These are phyloP conservation scores for Nipponacmea schrenckii DNA, from an alignment of 2,888 invertebrate species.

Conservation along the genomic window DNA sequence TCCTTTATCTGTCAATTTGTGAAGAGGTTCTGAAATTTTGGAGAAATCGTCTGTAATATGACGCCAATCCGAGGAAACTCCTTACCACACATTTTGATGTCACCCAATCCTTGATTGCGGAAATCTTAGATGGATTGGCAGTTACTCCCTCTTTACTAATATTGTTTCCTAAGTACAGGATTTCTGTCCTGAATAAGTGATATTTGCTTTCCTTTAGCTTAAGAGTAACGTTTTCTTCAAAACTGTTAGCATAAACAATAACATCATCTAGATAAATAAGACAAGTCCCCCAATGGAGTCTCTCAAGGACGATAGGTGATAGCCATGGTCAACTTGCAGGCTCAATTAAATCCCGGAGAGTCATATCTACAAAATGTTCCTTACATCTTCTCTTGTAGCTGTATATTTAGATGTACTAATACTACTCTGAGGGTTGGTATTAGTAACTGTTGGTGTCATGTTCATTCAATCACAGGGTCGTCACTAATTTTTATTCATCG, in stretches of 20 bases:
- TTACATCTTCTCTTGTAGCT: constrained; percentile 19
- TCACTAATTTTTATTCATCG: too few species aligned
- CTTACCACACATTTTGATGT: background rate
- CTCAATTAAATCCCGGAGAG: constrained; percentile 16
- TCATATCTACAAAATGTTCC: constrained; percentile 16
- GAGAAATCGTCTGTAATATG: background rate
- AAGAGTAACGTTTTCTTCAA: constrained; percentile 29
- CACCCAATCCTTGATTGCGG: background rate
- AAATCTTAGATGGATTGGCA: background rate
- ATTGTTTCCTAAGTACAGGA: background rate
- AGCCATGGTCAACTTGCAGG: constrained; percentile 26
- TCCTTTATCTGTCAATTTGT: background rate
- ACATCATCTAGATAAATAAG: constrained; percentile 23
- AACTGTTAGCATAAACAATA: constrained; percentile 19
- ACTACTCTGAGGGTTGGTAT: too few species aligned
- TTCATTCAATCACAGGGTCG: too few species aligned
- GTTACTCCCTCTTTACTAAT: background rate
- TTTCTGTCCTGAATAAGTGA: constrained; percentile 16
- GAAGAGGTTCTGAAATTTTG: background rate
- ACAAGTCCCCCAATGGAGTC: constrained; percentile 16
- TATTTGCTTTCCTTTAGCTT: constrained; percentile 32
- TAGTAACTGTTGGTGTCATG: too few species aligned
- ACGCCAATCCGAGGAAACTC: background rate
- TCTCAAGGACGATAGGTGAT: constrained; percentile 28
- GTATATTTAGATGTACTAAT: too few species aligned